Conservation (phyloP, 2,113 vertebrate species). For the Uria lomvia region DNA sequence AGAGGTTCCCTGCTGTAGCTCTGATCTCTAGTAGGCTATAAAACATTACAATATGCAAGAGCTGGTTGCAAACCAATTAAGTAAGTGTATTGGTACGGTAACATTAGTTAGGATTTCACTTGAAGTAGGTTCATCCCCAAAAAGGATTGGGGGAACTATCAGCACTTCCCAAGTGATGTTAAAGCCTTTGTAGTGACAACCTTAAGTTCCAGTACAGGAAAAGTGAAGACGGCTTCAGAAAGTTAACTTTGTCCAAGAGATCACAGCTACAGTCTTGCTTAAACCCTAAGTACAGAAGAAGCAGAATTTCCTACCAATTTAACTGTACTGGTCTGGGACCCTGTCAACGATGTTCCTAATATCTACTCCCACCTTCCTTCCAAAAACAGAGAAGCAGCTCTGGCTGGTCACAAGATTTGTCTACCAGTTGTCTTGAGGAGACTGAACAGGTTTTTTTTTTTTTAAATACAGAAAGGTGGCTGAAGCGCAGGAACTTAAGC, state of each 20-base stretch:
- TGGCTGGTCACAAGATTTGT: neutral
- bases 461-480: neutral
- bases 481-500: neutral
- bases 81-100: neutral
- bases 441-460: rapidly evolving
- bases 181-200: neutral
- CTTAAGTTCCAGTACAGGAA: neutral
- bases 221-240: neutral
- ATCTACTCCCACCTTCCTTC: neutral
- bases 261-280: neutral
- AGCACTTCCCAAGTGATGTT: neutral
- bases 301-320: neutral
- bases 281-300: neutral
- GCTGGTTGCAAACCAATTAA: neutral
- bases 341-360: neutral
- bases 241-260: neutral
- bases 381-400: neutral
- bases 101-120: neutral
- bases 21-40: neutral
- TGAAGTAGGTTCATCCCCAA: neutral
- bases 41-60: neutral
- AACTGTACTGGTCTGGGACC: neutral
- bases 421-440: neutral
- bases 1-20: neutral
- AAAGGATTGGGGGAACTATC: neutral